A percentile compares a stretch with the other conserved stretches of the same genome.
These are phyloP conservation scores for Colinus virginianus DNA, from an alignment of 2,113 vertebrate genomes.

Conservation along the genomic window DNA sequence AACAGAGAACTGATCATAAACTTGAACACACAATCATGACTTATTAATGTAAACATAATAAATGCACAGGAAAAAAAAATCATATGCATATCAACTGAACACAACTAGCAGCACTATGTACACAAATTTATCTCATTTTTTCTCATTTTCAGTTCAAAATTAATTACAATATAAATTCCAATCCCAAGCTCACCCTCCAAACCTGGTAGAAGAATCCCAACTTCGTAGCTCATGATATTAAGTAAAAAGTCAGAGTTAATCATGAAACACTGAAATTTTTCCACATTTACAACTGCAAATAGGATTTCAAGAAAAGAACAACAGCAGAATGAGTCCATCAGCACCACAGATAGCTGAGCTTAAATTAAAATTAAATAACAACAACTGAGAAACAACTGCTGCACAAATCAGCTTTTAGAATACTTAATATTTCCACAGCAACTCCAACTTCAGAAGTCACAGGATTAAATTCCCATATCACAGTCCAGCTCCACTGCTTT, in stretches of 20 bases:
- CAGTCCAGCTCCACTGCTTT: background rate
- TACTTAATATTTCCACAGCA: background rate
- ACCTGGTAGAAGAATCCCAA: background rate
- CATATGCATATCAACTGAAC: background rate
- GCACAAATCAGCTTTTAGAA: background rate
- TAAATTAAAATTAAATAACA: background rate
- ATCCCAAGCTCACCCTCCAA: background rate
- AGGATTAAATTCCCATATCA: background rate
- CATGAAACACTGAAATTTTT: background rate
- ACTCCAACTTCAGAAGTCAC: background rate
- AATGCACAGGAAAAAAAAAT: background rate
- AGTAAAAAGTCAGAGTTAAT: background rate
- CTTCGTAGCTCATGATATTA: background rate
- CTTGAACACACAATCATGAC: accelerated
- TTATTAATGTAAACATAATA: background rate
- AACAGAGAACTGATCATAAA: background rate
- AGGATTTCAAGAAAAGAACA: background rate
- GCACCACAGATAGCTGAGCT: background rate
- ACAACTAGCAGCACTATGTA: background rate
- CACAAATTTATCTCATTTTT: background rate
- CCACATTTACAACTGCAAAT: background rate
- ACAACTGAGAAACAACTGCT: background rate
- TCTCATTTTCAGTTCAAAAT: background rate
- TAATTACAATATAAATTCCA: background rate
- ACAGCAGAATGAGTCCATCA: background rate